phyloP scores from a whole-genome alignment of 2,113 vertebrate genomes.

The Tachysurus fulvidraco region DNA sequence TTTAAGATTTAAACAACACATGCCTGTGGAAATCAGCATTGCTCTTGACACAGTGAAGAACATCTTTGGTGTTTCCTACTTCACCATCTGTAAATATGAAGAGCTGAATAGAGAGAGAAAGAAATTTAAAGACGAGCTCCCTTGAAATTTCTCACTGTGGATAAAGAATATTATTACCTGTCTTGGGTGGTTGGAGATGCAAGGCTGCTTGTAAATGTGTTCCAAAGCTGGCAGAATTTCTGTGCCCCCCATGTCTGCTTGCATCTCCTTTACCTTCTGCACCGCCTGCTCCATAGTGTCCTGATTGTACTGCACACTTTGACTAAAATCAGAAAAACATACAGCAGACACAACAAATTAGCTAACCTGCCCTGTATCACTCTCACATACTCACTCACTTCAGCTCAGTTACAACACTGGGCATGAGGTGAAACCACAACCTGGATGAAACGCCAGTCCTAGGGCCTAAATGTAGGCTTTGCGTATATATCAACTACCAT shows the following conservation, averaged over 20 bases:
- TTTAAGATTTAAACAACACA: neutral
- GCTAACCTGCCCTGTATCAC: neutral
- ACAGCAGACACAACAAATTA: neutral
- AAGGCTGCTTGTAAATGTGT: constrained; percentile 49
- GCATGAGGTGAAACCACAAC: constrained; percentile 16
- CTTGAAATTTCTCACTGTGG: neutral
- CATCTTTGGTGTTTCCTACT: constrained; percentile 74
- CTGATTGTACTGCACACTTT: constrained; percentile 77
- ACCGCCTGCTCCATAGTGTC: constrained; percentile 74
- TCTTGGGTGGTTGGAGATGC: constrained; percentile 66
- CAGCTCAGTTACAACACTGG: neutral
- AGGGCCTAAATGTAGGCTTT: neutral
- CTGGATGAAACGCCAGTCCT: too few relatives aligned
- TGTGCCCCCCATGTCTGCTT: constrained; percentile 75
- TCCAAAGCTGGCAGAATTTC: constrained; percentile 75
- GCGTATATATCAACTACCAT: neutral
- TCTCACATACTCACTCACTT: neutral
- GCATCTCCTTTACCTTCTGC: constrained; percentile 63
- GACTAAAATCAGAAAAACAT: constrained; percentile 57
- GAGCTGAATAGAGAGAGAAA: constrained; percentile 64
- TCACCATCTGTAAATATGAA: constrained; percentile 89
- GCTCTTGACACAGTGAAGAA: constrained; percentile 72
- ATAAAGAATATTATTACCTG: constrained; percentile 67
- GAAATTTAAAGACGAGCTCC: too few relatives aligned
- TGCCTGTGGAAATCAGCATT: constrained; percentile 78